Evolutionary conservation across 2,888 invertebrate genomes (phyloP), one percentile per base, ranked within the genome.

Genomic region (Allygus modestus): DNA sequence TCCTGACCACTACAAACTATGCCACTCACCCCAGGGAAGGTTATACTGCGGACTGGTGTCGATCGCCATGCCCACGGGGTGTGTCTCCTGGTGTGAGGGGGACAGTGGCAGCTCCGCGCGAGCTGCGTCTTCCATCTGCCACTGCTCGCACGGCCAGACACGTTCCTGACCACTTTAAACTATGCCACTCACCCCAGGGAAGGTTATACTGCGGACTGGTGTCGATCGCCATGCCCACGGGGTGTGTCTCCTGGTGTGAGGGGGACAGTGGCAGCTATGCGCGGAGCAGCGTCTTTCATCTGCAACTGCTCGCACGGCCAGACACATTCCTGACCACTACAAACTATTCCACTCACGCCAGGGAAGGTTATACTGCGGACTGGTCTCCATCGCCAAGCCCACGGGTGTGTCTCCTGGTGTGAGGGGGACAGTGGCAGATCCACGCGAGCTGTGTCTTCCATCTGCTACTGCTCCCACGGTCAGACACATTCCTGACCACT

Each of bases 261-360:
- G 93, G 91, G 85, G 94, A 94, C 20, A 97, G 90, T 0, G 98
- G 98, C 84, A 98, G 91, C 90, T 97, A 97, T 0, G 97, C 97
- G 84, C 97, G 92, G n/a, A 0, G 94, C 94, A 85, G 94, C 94
- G 89, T 97, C 97, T 61, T 93, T 93, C 89, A 96, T 92, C 87
- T 93, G 94, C 95, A 97, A 97, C 87, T 96, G 96, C 73, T 93
- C 91, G 98, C 98, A 98, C 77, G 90, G 92, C 5, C 92, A 92
- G 92, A 4, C 92, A 92, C 92, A 92, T 88, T 51, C 92, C 92
- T 0, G 89, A 90, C 0, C 94, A 93, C 0, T 95, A 96, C 79
- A 98, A n/a, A 9, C 46, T 12, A 46, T 15, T 1, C 46, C 12
- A 37, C 69, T 84, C 73, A 90, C 95, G 95, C 92, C 95, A 94